phyloP scores from a whole-genome alignment of 1,140 invertebrate genomes.

The Saccostrea glomerata region DNA sequence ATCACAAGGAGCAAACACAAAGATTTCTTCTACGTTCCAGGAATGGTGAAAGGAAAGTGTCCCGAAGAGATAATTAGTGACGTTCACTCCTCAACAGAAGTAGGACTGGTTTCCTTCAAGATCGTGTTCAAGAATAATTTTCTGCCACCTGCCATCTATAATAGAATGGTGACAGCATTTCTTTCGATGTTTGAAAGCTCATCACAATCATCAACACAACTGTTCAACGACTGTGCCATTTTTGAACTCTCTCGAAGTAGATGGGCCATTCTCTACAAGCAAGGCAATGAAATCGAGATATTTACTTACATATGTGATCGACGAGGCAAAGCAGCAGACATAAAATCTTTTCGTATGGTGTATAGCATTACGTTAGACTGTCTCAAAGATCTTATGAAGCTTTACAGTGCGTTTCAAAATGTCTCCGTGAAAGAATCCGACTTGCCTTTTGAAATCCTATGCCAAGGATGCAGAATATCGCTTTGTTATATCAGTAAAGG shows the following conservation, averaged over 20 bases:
- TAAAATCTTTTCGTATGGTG: background rate
- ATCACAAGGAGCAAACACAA: background rate
- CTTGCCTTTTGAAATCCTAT: background rate
- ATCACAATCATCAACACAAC: background rate
- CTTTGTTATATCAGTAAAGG: background rate
- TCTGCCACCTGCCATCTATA: constrained; percentile 28
- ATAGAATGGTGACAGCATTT: constrained; percentile 4
- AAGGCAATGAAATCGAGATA: constrained; percentile 1
- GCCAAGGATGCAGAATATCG: background rate
- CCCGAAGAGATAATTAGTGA: background rate
- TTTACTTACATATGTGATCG: constrained; percentile 13
- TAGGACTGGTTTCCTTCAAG: constrained; percentile 1
- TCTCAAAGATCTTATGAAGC: background rate
- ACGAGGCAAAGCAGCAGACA: background rate
- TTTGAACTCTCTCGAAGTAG: constrained; percentile 15
- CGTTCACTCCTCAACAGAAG: background rate
- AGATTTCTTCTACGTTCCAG: constrained; percentile 25
- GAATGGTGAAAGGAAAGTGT: constrained; percentile 15
- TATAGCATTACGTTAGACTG: constrained; percentile 16
- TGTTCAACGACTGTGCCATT: background rate
- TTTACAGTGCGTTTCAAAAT: constrained; percentile 4
- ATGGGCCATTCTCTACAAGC: background rate
- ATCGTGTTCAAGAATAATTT: constrained; percentile 24
- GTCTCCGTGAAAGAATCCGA: background rate
- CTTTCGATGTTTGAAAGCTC: constrained; percentile 22